Conservation (phyloP, 2,888 invertebrate species). For the Leuctra nigra region DNA sequence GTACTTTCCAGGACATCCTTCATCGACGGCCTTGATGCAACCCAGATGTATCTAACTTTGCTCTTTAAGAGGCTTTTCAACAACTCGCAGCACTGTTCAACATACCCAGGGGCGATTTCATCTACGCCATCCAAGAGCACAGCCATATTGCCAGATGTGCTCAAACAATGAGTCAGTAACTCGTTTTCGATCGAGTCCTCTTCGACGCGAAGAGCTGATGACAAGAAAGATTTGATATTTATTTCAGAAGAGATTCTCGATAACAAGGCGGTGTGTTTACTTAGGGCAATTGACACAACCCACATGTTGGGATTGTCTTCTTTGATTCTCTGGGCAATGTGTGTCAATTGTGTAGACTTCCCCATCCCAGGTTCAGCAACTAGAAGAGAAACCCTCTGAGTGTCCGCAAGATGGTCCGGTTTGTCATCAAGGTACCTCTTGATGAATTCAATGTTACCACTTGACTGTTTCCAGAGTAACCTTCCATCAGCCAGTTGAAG, state of each 20-base stretch:
- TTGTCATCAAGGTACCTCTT: background rate
- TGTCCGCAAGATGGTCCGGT: too few relatives aligned
- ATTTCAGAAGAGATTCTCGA: too few relatives aligned
- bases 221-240: too few relatives aligned
- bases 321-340: background rate
- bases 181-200: background rate
- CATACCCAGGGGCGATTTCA: background rate
- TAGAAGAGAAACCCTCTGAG: background rate
- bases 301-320: background rate
- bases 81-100: background rate
- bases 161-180: background rate
- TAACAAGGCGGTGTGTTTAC: background rate
- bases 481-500: background rate
- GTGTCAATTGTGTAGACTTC: background rate
- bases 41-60: background rate
- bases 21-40: background rate
- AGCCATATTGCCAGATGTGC: background rate
- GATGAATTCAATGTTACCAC: background rate
- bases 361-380: conserved; percentile 4
- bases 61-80: background rate
- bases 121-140: background rate
- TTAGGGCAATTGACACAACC: background rate
- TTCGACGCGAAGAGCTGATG: background rate
- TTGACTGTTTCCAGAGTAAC: background rate
- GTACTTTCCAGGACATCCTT: too few relatives aligned